phyloP scores from a whole-genome alignment of 2,113 vertebrate genomes.

The Blennius ocellaris region DNA sequence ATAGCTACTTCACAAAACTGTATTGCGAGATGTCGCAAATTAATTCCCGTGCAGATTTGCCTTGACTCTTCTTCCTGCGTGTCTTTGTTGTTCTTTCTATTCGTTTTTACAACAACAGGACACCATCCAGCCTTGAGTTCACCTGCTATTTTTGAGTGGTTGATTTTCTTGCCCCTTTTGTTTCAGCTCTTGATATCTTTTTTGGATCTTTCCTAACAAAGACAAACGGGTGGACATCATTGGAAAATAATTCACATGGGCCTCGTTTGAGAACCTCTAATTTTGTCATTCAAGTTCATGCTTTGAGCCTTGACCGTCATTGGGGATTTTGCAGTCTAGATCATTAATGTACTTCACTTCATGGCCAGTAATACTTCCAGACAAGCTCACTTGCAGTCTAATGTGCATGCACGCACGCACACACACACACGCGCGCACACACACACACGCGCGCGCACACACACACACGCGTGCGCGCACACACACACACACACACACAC shows the following conservation, averaged over 20 bases:
- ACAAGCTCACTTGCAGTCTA: neutral
- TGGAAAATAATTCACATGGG: neutral
- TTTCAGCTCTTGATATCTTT: slow-evolving; percentile 17
- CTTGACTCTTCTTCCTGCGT: slow-evolving; percentile 19
- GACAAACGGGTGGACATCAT: neutral
- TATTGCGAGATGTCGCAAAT: slow-evolving; percentile 6
- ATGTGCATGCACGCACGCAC: neutral
- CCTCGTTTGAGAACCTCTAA: slow-evolving; percentile 9
- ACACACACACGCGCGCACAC: neutral
- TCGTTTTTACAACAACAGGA: slow-evolving; percentile 8
- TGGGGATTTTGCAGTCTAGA: slow-evolving; percentile 3
- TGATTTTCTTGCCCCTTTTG: neutral
- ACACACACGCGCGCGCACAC: neutral
- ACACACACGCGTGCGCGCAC: neutral
- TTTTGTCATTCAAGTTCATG: slow-evolving; percentile 23
- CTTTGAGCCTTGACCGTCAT: neutral
- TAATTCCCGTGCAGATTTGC: slow-evolving; percentile 2
- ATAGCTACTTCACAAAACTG: neutral
- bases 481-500: slow-evolving; percentile 1
- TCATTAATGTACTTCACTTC: slow-evolving; percentile 11
- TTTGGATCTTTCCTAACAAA: slow-evolving; percentile 12
- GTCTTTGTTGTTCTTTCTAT: slow-evolving; percentile 5
- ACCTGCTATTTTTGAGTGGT: slow-evolving; percentile 1
- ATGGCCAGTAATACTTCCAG: neutral
- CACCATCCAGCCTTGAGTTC: slow-evolving; percentile 17